Base-by-base conservation (phyloP, 2,797 vertebrate genomes). In the Halcyon smyrnensis region DNA sequence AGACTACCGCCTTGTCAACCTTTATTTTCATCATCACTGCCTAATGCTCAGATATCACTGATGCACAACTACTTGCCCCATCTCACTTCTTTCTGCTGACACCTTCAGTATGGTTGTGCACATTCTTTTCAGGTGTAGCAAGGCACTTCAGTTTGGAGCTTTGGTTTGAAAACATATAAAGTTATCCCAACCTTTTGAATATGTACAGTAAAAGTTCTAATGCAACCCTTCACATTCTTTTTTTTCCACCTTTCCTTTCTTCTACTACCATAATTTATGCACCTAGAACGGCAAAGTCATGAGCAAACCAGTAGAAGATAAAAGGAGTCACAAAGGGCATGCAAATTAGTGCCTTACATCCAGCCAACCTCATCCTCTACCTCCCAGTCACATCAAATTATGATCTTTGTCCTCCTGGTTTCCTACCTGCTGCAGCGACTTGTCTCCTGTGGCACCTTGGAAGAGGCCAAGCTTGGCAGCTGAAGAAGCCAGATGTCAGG, bases 401-500 rank as follows among this genome's bases (percentile, higher is more conserved):
- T 87, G 70, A 92, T 64, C 80, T 90, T 69, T 85, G 70, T 80
- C 54, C 70, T 88, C 45, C 25, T 1, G 1, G 45, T 70, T 63
- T 75, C 84, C 46, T 95, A 94, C 93, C 90, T 95, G 84, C 77
- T 53, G 45, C 73, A 76, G 67, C 0, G 0, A 65, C 4, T 16
- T 46, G 45, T 91, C 90, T 95, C 76, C 84, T 69, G 87, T 2
- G 16, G 65, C 64, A 90, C 56, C 78, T 71, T 89, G 74, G 69
- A 94, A 62, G 36, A 73, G 57, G 73, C 57, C 57, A 64, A 25
- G 57, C 45, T 92, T 93, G 90, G 84, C 91, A 97, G 95, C 57
- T 75, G 79, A 87, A 45, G 78, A 77, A 95, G 56, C 86, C 88
- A 94, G 90, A 95, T 95, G 93, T 94, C 81, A 95, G 50, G 34